These are phyloP conservation scores for Notodonta dromedarius DNA, from an alignment of 2,888 invertebrate species.

Conservation along the genomic window DNA sequence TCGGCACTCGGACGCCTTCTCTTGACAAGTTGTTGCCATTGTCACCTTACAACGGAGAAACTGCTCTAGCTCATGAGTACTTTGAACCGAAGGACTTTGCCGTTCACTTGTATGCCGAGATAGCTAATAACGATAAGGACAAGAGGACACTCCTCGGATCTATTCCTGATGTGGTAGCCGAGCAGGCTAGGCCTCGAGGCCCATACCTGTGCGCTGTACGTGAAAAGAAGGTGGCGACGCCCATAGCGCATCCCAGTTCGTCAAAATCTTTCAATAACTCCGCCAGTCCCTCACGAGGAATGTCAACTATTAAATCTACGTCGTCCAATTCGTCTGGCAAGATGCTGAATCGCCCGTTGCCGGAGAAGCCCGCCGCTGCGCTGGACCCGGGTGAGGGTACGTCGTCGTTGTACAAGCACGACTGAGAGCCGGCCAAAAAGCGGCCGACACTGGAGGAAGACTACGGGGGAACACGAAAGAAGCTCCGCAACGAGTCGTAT, in stretches of 20 bases:
- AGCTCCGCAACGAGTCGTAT: conserved; percentile 15
- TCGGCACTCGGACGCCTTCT: conserved; percentile 85
- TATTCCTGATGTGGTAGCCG: conserved; percentile 76
- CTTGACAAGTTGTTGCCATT: conserved; percentile 82
- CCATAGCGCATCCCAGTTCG: conserved; percentile 47
- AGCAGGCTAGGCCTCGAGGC: conserved; percentile 76
- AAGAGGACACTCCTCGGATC: conserved; percentile 57
- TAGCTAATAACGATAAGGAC: conserved; percentile 77
- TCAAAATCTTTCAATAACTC: conserved; percentile 48
- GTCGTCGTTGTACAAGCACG: conserved; percentile 53
- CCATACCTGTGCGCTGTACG: conserved; percentile 86
- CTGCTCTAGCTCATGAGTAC: conserved; percentile 75
- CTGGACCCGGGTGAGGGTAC: conserved; percentile 71
- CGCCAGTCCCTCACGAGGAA: conserved; percentile 44
- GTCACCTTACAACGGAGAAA: conserved; percentile 74
- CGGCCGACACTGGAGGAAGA: conserved; percentile 26
- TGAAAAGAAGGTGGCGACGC: conserved; percentile 75
- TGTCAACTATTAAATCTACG: conserved; percentile 56
- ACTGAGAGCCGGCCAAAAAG: conserved; percentile 47
- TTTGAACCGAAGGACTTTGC: conserved; percentile 82
- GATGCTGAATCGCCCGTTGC: conserved; percentile 88
- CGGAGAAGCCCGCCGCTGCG: conserved; percentile 84
- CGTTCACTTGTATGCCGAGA: conserved; percentile 86
- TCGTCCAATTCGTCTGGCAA: conserved; percentile 76
- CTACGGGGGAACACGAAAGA: conserved; percentile 11